A percentile compares a stretch with the other conserved stretches of the same genome.
These are phyloP conservation scores for Venustoraphidia nigricollis DNA, from an alignment of 2,888 invertebrate genomes.

Conservation along the genomic window DNA sequence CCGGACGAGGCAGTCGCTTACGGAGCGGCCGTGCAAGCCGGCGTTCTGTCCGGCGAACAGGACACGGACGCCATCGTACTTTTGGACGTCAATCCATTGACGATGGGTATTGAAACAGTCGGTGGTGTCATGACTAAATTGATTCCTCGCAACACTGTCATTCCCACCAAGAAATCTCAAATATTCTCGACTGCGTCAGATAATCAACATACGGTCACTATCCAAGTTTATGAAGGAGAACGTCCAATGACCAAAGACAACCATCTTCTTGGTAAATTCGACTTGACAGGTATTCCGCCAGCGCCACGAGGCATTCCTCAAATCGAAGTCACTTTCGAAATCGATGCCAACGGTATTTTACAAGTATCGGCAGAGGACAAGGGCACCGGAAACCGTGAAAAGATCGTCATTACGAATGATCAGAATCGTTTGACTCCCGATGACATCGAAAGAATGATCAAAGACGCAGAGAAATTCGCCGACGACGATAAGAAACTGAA, in stretches of 20 bases:
- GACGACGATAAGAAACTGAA: conserved; percentile 97
- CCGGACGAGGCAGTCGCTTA: conserved; percentile 99
- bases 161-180: conserved; percentile 98
- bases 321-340: conserved; percentile 89
- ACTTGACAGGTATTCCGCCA: conserved; percentile 91
- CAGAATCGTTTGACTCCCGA: conserved; percentile 94
- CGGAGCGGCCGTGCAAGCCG: conserved; percentile 97
- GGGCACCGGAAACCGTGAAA: conserved; percentile 96
- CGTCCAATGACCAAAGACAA: conserved; percentile 99
- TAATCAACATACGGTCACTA: conserved; percentile 97
- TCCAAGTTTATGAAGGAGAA: conserved; percentile 97
- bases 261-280: conserved; percentile 95
- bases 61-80: conserved; percentile 93
- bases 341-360: conserved; percentile 86
- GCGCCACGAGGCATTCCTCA: conserved; percentile 87
- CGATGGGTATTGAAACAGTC: conserved; percentile 98
- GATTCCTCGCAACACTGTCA: conserved; percentile 94
- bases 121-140: conserved; percentile 99
- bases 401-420: conserved; percentile 98
- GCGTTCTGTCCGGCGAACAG: conserved; percentile 93
- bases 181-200: conserved; percentile 99
- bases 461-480: conserved; percentile 96
- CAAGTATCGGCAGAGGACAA: conserved; percentile 98
- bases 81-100: conserved; percentile 95
- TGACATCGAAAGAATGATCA: conserved; percentile 98